Percentiles rank a stretch among this genome's conserved stretches.
phyloP scores from a whole-genome alignment of 2,113 vertebrate genomes.

The Nycticryphes semicollaris region DNA sequence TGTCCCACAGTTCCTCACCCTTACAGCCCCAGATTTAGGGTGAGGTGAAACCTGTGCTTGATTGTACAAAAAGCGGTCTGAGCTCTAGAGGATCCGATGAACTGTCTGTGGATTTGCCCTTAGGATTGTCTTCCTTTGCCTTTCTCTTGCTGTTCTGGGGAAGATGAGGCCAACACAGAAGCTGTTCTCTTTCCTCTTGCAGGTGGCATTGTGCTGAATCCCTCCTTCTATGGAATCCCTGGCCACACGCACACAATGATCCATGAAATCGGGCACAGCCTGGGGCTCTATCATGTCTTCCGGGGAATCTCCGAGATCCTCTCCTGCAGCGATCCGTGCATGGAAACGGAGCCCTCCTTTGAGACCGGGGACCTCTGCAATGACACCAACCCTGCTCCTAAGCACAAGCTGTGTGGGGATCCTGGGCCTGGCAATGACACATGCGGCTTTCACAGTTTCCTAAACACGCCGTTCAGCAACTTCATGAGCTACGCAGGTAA shows the following conservation, averaged over 20 bases:
- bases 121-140: background rate
- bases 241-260: conserved; percentile 98
- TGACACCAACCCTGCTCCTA: conserved; percentile 95
- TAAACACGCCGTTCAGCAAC: conserved; percentile 93
- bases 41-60: background rate
- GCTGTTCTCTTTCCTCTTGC: conserved; percentile 28
- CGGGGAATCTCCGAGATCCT: conserved; percentile 95
- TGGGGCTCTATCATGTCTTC: conserved; percentile 97
- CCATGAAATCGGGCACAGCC: conserved; percentile 95
- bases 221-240: conserved; percentile 92
- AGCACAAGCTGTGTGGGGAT: conserved; percentile 92
- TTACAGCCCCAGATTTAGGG: background rate
- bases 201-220: conserved; percentile 93
- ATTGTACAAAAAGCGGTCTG: background rate
- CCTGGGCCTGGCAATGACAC: conserved; percentile 93
- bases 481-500: conserved; percentile 99
- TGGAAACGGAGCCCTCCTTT: conserved; percentile 95
- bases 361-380: conserved; percentile 95
- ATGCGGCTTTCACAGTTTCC: conserved; percentile 88
- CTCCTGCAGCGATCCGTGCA: conserved; percentile 93
- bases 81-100: background rate
- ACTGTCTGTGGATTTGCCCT: background rate
- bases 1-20: background rate
- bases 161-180: background rate
- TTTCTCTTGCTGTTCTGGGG: background rate